Base-by-base conservation (phyloP, 2,888 invertebrate genomes). In the Omphaloscelis lunosa region DNA sequence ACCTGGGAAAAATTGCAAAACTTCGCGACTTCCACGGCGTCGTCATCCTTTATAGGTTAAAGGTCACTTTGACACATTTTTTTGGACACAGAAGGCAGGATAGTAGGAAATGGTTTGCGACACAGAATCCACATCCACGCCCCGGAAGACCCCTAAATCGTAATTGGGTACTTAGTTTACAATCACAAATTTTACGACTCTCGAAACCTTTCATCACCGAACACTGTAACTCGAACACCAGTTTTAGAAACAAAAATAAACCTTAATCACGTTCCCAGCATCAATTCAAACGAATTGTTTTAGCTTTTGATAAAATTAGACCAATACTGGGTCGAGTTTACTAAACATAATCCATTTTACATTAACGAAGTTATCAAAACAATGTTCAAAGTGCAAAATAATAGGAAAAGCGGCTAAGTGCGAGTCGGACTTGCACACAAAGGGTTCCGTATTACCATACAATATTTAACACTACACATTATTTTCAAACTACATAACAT, bases 241-340 rank as follows among this genome's bases (percentile, higher is more conserved):
- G n/a, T 34, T 75, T 29, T 20, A 41, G 39, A 45, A 39, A 39
- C 45, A 62, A 56, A 77, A 77, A 56, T 56, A 77, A 69, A 70
- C 48, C 1, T n/a, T n/a, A 23, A 56, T n/a, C 39, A 29, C 39
- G 70, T 29, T 58, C 29, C 11, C n/a, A 39, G 20, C 62, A 63
- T 48, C 29, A 56, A 77, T 77, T 63, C 56, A 29, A 77, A 20
- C 53, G 39, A 62, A 39, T 77, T 69, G 45, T 45, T 61, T 39
- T 48, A 39, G 45, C 48, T 77, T n/a, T 48, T 41, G n/a, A 20
- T 69, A n/a, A 70, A 63, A 70, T 78, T 78, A 70, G 70, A 78
- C 29, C 39, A 70, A n/a, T 58, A 63, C 56, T 78, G 51, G 70
- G 63, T 58, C 70, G 56, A 48, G n/a, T 69, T 78, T 58, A 48